Conservation (phyloP, 2,113 vertebrate species). For the Pycnonotus jocosus region DNA sequence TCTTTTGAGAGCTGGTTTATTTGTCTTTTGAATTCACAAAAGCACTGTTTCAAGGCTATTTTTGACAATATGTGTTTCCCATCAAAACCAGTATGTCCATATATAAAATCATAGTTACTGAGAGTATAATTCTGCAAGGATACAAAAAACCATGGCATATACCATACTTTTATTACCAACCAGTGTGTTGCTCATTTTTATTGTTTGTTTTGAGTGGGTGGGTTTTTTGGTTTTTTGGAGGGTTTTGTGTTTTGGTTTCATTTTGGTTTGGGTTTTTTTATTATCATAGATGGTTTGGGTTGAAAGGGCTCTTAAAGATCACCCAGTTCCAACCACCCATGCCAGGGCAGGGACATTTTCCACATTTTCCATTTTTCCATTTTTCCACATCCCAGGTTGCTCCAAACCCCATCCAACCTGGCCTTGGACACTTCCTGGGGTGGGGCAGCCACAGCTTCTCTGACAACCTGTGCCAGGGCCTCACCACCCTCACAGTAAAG, state of each 20-base stretch:
- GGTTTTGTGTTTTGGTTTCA: background rate
- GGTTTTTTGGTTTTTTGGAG: no score
- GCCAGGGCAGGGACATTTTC: background rate
- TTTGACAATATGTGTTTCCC: background rate
- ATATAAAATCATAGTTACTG: background rate
- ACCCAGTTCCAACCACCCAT: fast-evolving
- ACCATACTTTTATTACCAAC: background rate
- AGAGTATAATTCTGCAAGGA: background rate
- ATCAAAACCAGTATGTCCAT: background rate
- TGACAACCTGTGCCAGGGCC: no score
- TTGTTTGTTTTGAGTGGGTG: background rate
- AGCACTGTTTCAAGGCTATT: background rate
- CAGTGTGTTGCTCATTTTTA: background rate
- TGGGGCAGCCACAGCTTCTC: background rate
- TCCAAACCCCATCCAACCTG: background rate
- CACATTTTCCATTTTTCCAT: no score
- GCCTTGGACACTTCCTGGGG: background rate
- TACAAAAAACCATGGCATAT: background rate
- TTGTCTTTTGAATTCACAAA: background rate
- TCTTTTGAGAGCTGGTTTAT: background rate
- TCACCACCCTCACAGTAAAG: background rate
- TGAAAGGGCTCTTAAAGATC: background rate
- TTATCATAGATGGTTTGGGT: background rate
- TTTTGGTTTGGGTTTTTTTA: background rate
- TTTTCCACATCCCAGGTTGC: background rate